Evolutionary conservation across 2,888 invertebrate genomes (phyloP).

Genomic region (Ichneumoninae sp.): DNA sequence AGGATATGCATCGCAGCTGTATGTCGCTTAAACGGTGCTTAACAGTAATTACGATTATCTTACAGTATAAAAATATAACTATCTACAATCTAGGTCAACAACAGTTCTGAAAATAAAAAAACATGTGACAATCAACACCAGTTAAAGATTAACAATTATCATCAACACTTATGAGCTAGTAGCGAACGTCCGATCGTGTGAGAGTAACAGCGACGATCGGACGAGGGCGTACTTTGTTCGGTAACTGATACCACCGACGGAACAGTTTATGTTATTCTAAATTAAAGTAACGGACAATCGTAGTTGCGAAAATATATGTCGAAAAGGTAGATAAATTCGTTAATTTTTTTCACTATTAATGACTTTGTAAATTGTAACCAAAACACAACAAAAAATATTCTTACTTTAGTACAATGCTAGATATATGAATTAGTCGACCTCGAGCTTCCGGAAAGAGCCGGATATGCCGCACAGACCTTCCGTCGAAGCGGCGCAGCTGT

Average conservation of each 20-base stretch:
- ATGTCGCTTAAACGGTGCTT: background rate
- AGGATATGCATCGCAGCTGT: background rate
- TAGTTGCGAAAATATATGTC: conserved; percentile 29
- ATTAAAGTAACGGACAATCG: conserved; percentile 23
- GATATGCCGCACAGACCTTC: conserved; percentile 90
- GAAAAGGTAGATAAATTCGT: conserved; percentile 16
- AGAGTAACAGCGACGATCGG: conserved; percentile 2
- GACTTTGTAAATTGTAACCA: conserved; percentile 41
- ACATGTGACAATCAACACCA: background rate
- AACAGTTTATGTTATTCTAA: conserved; percentile 61
- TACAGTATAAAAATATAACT: conserved; percentile 27
- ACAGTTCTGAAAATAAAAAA: background rate
- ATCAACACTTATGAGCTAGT: conserved; percentile 19
- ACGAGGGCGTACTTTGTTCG: conserved; percentile 39
- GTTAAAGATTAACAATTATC: conserved; percentile 20
- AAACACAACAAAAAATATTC: conserved; percentile 25
- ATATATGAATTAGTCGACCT: conserved; percentile 88
- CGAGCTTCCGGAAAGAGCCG: conserved; percentile 93
- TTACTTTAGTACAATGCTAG: conserved; percentile 19
- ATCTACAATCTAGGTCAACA: background rate
- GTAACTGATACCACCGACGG: conserved; percentile 71
- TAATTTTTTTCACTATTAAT: conserved; percentile 21
- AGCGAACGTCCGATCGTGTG: conserved; percentile 13
- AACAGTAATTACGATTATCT: conserved; percentile 7
- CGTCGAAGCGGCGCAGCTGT: conserved; percentile 86